Conservation (phyloP, 2,113 vertebrate species). For the Esox niger region DNA sequence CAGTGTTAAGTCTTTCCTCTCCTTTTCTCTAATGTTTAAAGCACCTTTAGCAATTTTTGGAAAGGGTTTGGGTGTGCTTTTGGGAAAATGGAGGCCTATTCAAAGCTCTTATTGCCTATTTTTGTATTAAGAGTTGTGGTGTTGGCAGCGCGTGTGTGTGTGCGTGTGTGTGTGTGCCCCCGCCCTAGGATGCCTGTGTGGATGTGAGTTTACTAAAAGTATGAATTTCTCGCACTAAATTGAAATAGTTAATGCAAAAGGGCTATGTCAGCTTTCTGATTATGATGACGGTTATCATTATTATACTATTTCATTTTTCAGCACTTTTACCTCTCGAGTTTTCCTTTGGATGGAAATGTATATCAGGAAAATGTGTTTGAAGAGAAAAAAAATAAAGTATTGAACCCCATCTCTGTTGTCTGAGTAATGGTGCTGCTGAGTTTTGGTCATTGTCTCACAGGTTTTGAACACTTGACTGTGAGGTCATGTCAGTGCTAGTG, state of each 20-base stretch:
- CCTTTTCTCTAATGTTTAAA: conserved; percentile 4
- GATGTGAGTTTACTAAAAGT: conserved; percentile 39
- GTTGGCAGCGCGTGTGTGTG: conserved; percentile 46
- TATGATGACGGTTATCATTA: conserved; percentile 55
- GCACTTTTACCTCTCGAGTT: conserved; percentile 77
- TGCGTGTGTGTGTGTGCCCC: conserved; percentile 45
- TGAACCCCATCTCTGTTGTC: conserved; percentile 42
- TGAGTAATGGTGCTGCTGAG: neutral
- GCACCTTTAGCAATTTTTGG: conserved; percentile 8
- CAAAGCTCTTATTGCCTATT: conserved; percentile 28
- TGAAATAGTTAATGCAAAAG: conserved; percentile 57
- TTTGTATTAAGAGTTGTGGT: conserved; percentile 40
- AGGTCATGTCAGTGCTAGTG: no score
- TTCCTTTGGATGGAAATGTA: conserved; percentile 67
- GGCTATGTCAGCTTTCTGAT: conserved; percentile 62
- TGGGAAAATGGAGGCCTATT: conserved; percentile 35
- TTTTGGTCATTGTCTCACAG: neutral
- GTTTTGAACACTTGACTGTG: neutral
- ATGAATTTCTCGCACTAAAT: conserved; percentile 52
- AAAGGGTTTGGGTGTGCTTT: conserved; percentile 8
- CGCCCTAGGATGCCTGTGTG: conserved; percentile 51
- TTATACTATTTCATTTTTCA: conserved; percentile 70
- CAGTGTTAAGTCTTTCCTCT: conserved; percentile 24
- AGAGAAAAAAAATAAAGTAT: conserved; percentile 67
- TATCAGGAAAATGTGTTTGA: conserved; percentile 74